phyloP scores from a whole-genome alignment of 2,113 vertebrate genomes.

The Bungarus multicinctus region DNA sequence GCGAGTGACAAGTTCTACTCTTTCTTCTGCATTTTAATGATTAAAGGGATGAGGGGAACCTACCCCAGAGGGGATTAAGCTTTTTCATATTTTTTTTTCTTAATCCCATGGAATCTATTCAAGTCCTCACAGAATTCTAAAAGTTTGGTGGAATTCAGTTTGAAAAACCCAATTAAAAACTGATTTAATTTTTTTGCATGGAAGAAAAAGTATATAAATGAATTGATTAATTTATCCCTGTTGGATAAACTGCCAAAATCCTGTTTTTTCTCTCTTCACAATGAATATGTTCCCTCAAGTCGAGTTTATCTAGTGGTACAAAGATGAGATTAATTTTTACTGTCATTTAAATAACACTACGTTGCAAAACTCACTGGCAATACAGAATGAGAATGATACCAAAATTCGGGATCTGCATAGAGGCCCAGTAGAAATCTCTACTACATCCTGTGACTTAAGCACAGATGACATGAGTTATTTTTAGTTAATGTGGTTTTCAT shows the following conservation, averaged over 20 bases:
- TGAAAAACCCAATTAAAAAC: not conserved
- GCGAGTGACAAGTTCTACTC: not conserved
- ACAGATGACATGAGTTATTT: constrained; percentile 2
- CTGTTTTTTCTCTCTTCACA: not conserved
- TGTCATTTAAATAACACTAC: not conserved
- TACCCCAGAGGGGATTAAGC: not conserved
- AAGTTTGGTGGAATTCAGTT: not conserved
- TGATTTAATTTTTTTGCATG: not conserved
- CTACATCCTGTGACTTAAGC: not conserved
- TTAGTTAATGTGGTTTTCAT: not conserved
- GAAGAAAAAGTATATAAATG: not conserved
- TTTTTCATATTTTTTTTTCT: not conserved
- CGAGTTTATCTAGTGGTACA: not conserved
- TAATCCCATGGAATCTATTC: not conserved
- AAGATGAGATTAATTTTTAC: not conserved
- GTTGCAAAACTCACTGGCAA: not conserved
- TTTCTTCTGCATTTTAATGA: not conserved
- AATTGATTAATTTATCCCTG: not conserved
- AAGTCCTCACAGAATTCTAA: not conserved
- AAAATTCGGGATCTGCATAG: not conserved
- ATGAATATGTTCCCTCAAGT: not conserved
- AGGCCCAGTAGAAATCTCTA: not conserved
- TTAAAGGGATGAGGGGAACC: not conserved
- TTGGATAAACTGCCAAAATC: not conserved
- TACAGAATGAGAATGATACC: not conserved